A percentile compares a stretch with the other conserved stretches of the same genome.
phyloP scores from a whole-genome alignment of 2,113 vertebrate genomes.

The Plestiodon gilberti region DNA sequence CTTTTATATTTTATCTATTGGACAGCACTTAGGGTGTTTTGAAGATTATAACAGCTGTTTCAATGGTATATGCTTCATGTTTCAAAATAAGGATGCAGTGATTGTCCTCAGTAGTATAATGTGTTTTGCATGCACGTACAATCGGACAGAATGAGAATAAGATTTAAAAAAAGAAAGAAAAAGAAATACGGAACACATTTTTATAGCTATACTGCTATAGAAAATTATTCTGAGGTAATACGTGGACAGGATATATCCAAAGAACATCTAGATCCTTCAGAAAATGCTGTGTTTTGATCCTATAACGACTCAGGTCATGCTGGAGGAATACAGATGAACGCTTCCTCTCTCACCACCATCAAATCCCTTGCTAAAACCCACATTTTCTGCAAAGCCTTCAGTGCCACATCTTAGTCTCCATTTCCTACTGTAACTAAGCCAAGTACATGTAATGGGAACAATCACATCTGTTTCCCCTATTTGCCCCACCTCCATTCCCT shows the following conservation, averaged over 20 bases:
- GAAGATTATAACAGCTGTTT: constrained; percentile 35
- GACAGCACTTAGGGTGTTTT: neutral
- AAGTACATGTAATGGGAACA: no score
- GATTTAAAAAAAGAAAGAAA: constrained; percentile 13
- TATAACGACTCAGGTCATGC: neutral
- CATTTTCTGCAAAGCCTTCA: no score
- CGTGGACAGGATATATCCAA: neutral
- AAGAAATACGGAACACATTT: constrained; percentile 6
- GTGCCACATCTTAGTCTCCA: no score
- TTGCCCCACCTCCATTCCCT: no score
- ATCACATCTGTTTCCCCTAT: no score
- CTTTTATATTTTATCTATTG: constrained; percentile 26
- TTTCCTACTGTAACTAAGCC: no score
- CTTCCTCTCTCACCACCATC: neutral
- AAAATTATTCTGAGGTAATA: constrained; percentile 31
- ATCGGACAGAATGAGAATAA: constrained; percentile 17
- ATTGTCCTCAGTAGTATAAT: constrained; percentile 33
- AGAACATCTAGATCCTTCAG: constrained; percentile 13
- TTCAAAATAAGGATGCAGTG: constrained; percentile 6
- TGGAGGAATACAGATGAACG: neutral
- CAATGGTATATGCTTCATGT: constrained; percentile 3
- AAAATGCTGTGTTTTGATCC: neutral
- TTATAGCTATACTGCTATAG: constrained; percentile 5
- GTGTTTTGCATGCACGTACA: constrained; percentile 13
- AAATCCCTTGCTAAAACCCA: no score